Base-by-base conservation (phyloP, 2,113 vertebrate genomes). In the Cacatua alba region DNA sequence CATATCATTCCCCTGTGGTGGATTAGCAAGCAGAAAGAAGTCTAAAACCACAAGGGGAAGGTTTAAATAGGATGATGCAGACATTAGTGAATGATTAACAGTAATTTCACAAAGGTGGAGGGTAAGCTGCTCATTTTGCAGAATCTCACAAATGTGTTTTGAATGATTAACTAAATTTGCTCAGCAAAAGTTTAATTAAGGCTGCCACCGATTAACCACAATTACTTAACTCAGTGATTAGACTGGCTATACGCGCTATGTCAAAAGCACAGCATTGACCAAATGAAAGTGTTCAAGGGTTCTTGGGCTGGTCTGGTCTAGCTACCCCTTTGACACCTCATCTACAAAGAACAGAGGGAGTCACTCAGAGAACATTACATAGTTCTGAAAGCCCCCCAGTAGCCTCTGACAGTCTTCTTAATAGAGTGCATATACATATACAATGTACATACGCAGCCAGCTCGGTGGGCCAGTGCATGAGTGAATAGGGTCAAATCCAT, bases 41-140 rank as follows among this genome's bases (percentile, higher is more conserved):
- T 88, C 88, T 95, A 92, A 98, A 97, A 95, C 94, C 97, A 96
- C 95, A 95, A 76, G 94, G 94, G 95, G 86, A 96, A 59, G 28
- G 82, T 97, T 97, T 97, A 97, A 95, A 91, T 85, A 75, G 94
- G 96, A 96, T 98, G 95, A 98, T 92, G 90, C 94, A 97, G 94
- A 96, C 96, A 97, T 97, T 98, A 97, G 86, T 92, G 93, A 98
- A 97, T 96, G 94, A 98, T 98, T 97, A 98, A 96, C 96, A 95
- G 72, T 80, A 97, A 97, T 97, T 98, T 97, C 81, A 89, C 82
- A 91, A 96, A 98, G 94, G 88, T 97, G 65, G 96, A 98, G 95
- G 82, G 90, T 97, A 97, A 97, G 94, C 91, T 75, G 65, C 92
- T 97, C 84, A 87, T 97, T 97, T 93, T 97, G 86, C 91, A 95